Base-by-base conservation (phyloP, 1,140 invertebrate genomes). In the Eupristina koningsbergeri region DNA sequence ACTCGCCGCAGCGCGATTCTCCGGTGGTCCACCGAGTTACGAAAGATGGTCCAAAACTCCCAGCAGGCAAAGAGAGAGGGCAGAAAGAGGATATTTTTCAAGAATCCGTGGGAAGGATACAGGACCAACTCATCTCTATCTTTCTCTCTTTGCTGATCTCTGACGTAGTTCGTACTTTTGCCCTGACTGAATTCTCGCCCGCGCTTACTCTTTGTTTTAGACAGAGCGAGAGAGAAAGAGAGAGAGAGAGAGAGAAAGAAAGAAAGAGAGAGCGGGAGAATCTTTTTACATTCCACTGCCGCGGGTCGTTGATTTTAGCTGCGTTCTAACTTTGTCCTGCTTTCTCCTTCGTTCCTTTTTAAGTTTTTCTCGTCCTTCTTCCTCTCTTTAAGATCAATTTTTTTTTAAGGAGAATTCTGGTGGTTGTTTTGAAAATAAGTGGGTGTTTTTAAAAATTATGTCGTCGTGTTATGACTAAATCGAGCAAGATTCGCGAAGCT, bases 401-500 rank as follows among this genome's bases (percentile, higher is more conserved):
- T 63, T 76, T 53, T 53, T 67, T 13, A 39, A 50, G 15, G 39
- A 45, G 22, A 34, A 0, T 15, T 39, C 26, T 34, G 17, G 22
- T 22, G 31, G 31, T 53, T 19, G 31, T 61, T 76, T 61, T 76
- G 31, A 61, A 58, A 71, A 75, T 45, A 6, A 58, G 74, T 50
- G 31, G 76, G 36, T 71, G 36, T 41, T 80, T 69, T 71, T 26
- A 41, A 53, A 45, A 71, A 84, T 84, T 76, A 81, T 80, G 81
- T 76, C 84, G 71, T 69, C 80, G 53, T 85, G 84, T 85, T 85
- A 82, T 85, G 84, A 85, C 84, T 85, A 85, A 85, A 85, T 85
- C 84, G 64, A 74, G 71, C 63, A 45, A 80, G 64, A 81, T 85
- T 81, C 83, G 45, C 71, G 79, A 81, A 81, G 81, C 79, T 85